A percentile compares a stretch with the other conserved stretches of the same genome.
Evolutionary conservation across 2,797 vertebrate species (phyloP).

Genomic region (Onychomys arenicola): DNA sequence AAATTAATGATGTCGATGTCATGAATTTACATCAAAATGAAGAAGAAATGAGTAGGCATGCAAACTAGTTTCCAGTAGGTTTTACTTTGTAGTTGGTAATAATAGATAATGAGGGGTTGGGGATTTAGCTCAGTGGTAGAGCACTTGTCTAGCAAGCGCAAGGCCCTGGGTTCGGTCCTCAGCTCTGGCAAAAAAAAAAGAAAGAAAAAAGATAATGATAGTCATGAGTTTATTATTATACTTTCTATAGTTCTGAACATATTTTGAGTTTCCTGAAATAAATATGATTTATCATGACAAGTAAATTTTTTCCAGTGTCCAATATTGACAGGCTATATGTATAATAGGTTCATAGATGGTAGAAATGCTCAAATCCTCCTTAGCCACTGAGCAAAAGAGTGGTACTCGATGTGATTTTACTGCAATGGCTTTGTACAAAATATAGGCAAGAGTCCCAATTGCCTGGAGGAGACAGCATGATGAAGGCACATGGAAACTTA

Average conservation of each 20-base stretch:
- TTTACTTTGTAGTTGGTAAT: neutral
- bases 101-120: neutral
- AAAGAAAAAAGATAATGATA: neutral
- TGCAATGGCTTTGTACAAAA: neutral
- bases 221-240: neutral
- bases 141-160: too few species aligned
- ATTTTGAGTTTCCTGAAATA: conserved; percentile 39
- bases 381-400: neutral
- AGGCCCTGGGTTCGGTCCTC: too few species aligned
- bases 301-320: neutral
- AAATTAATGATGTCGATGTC: neutral
- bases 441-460: neutral
- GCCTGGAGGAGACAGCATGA: neutral
- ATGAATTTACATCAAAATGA: conserved; percentile 32
- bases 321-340: neutral
- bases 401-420: neutral
- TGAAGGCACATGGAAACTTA: neutral
- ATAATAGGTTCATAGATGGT: neutral
- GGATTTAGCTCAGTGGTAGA: too few species aligned
- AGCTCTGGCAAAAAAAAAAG: too few species aligned
- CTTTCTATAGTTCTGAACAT: neutral
- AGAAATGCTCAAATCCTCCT: neutral
- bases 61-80: neutral
- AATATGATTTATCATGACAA: neutral
- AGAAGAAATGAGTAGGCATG: neutral